Evolutionary conservation across 2,888 invertebrate species (phyloP).

Genomic region (Listrodromus nycthemerus): DNA sequence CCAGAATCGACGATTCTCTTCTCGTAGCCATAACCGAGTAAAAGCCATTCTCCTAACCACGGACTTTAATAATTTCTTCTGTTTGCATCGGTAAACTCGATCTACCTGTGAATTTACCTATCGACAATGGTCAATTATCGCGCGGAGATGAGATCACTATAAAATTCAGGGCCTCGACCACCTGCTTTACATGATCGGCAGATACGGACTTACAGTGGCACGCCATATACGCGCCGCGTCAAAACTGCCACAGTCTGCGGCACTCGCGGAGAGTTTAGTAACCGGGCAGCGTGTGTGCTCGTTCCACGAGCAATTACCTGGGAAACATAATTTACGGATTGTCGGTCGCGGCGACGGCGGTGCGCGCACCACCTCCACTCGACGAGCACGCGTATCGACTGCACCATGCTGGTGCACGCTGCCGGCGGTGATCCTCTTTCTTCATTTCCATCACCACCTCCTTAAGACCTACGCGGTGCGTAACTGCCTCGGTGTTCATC

Average conservation of each 20-base stretch:
- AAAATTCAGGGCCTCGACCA: slow-evolving; percentile 30
- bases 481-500: slow-evolving; percentile 44
- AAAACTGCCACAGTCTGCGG: slow-evolving; percentile 24
- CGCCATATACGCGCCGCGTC: slow-evolving; percentile 4
- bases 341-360: slow-evolving; percentile 53
- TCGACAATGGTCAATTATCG: slow-evolving; percentile 77
- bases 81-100: background rate
- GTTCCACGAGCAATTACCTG: slow-evolving; percentile 76
- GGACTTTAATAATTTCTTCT: background rate
- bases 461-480: slow-evolving; percentile 48
- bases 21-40: background rate
- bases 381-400: slow-evolving; percentile 21
- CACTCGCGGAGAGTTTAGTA: slow-evolving; percentile 68
- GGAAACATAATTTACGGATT: slow-evolving; percentile 77
- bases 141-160: slow-evolving; percentile 66
- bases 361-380: slow-evolving; percentile 32
- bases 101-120: background rate
- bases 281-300: slow-evolving; percentile 58
- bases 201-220: slow-evolving; percentile 50
- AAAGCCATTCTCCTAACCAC: background rate
- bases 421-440: slow-evolving; percentile 31
- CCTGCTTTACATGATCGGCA: slow-evolving; percentile 77
- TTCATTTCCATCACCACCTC: slow-evolving; percentile 57
- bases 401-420: slow-evolving; percentile 24
- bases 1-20: background rate